Base-by-base conservation (phyloP, 2,888 invertebrate species). In the Cheilosia impressa region DNA sequence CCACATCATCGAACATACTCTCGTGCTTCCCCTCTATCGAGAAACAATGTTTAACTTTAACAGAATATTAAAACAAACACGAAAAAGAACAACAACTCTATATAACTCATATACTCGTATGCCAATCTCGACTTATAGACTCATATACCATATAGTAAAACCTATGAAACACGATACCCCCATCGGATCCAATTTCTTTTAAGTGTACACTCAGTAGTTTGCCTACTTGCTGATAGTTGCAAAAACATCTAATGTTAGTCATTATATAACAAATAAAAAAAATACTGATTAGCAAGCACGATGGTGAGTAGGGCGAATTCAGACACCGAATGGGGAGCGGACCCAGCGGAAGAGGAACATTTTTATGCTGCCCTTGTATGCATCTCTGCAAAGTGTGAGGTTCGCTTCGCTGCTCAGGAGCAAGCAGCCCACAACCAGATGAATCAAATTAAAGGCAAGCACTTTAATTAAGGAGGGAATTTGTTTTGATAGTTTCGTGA, bases 391-490 rank as follows among this genome's bases (percentile, higher is more conserved):
- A 78, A 79, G 73, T 83, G 73, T 45, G 69, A 34, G 66, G 45
- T 73, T 60, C 38, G 55, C 43, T 7, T n/a, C 2, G 38, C 31
- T 65, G 71, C 38, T 38, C 41, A 65, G 65, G 45, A 52, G 65
- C 53, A 57, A 63, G 55, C 81, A 79, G 38, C 66, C 72, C 50
- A 52, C 31, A 53, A 57, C 66, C 66, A 78, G 78, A 78, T 83
- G 83, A 79, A 79, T 79, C 79, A 79, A 84, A 84, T 84, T 84
- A 79, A 75, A 79, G 75, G 75, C 83, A 84, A 79, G 79, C 83
- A 84, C 79, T 84, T 79, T 84, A 79, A 84, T 84, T 84, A 79
- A 84, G 75, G 53, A 68, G 83, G 53, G 73, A 73, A 78, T 68
- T 69, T 84, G 75, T 84, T 84, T 84, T 79, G 79, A 79, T 79